A percentile compares a stretch with the other conserved stretches of the same genome.
phyloP scores from a whole-genome alignment of 2,113 vertebrate genomes.

The Scomber scombrus region DNA sequence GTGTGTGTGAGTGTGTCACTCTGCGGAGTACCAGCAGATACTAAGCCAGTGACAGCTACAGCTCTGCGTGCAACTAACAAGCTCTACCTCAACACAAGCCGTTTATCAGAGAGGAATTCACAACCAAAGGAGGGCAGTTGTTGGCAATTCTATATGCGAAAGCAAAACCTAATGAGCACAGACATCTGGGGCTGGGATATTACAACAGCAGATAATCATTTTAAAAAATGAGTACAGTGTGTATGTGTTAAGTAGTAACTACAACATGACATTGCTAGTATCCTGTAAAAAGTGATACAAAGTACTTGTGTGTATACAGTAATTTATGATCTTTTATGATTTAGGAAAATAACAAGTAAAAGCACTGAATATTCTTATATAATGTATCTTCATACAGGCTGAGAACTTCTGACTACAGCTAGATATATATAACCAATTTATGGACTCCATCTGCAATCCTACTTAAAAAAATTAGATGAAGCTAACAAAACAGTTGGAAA shows the following conservation, averaged over 20 bases:
- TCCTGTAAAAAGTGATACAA: too few relatives aligned
- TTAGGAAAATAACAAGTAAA: too few relatives aligned
- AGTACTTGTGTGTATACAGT: too few relatives aligned
- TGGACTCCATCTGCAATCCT: too few relatives aligned
- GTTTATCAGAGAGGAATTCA: neutral
- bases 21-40: constrained; percentile 19
- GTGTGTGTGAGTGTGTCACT: constrained; percentile 10
- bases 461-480: too few relatives aligned
- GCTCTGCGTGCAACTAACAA: constrained; percentile 21
- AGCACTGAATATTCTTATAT: neutral
- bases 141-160: neutral
- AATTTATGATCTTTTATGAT: too few relatives aligned
- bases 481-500: too few relatives aligned
- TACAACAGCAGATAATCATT: too few relatives aligned
- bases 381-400: neutral
- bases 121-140: neutral
- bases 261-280: too few relatives aligned
- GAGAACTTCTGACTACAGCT: neutral
- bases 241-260: too few relatives aligned
- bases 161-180: neutral
- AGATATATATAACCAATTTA: neutral
- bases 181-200: neutral
- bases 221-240: neutral
- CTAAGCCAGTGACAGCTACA: neutral
- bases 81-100: constrained; percentile 17